Base-by-base conservation (phyloP, 1,140 invertebrate species). In the Drosophila novamexicana region DNA sequence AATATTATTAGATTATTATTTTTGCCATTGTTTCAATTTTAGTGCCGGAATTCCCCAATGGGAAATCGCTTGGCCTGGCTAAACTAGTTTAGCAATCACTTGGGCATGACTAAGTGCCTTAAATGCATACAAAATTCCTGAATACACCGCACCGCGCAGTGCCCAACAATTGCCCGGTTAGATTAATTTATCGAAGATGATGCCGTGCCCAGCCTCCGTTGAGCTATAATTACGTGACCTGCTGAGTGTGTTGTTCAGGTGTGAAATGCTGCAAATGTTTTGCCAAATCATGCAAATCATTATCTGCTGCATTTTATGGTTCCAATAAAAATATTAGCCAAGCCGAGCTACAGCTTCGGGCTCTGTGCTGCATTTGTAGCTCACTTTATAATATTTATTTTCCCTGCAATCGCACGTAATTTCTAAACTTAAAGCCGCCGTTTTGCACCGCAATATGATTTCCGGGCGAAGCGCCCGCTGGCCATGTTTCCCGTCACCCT, bases 1-100 rank as follows among this genome's bases (percentile, higher is more conserved):
- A 81, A 81, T 86, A 79, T 82, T 78, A 86, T 79, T 83, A 73
- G 80, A 75, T 76, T 72, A 67, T 64, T 68, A 69, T 56, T 62
- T 70, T 57, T 61, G 72, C 82, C 78, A 86, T 85, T 85, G 79
- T 86, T 81, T 77, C 18, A 36, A 34, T 65, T 81, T 78, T 54
- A 79, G 58, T 67, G 61, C 67, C 64, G 81, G 81, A 84, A 84
- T 85, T 84, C 63, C 81, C 81, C 81, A 77, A 74, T 81, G 81
- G 69, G 81, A 86, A 81, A 66, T 57, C 54, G 78, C 63, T 67
- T 44, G 59, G 56, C 69, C 53, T 63, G 56, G 68, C 62, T 77
- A 81, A 83, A 88, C 83, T 88, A 88, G 84, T 88, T 88, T 88
- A 88, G 79, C 80, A 89, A 89, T 89, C 80, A 83, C 79, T 88